Evolutionary conservation across 2,888 invertebrate species (phyloP), one percentile per base, ranked within the genome.

Genomic region (Neoaliturus tenellus): DNA sequence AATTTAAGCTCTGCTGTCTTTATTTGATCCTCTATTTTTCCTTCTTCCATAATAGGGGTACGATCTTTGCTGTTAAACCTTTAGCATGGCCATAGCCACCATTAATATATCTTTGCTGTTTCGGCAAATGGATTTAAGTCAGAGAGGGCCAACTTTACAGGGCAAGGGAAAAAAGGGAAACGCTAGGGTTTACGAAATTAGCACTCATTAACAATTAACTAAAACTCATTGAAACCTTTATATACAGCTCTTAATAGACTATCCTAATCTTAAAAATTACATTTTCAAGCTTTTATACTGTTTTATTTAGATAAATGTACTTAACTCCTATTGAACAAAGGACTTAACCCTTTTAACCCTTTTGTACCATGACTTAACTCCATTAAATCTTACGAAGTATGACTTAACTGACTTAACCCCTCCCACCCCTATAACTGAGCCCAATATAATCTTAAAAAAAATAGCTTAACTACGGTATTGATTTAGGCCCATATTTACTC

Each of bases 1-100:
- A 78, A 78, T 44, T 44, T 78, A 14, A 78, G 41, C 33, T 78
- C 78, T 31, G 78, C 78, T 23, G 44, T 78, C 48, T 78, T 78
- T 2, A 55, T 4, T 4, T 23, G 23, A 25, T 20, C 55, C 3
- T 55, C 23, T 1, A 55, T 23, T 55, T 23, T 55, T 5, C 20
- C 23, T 4, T 55, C 55, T 55, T 20, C 23, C 20, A 55, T 23
- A 5, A 55, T 55, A 5, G 20, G 6, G 1, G 23, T 20, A 23
- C 20, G 17, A 20, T 55, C 23, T 25, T 55, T 55, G 25, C 17
- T 55, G 20, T 55, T 23, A 12, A 4, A 23, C 55, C 25, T 17
- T 55, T 55, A 3, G 55, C 20, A 55, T 55, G 55, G 23, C 55
- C n/a, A n/a, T 48, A n/a, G n/a, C n/a, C n/a, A n/a, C n/a, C n/a